Conservation (phyloP, 2,113 vertebrate species). For the Channa argus region DNA sequence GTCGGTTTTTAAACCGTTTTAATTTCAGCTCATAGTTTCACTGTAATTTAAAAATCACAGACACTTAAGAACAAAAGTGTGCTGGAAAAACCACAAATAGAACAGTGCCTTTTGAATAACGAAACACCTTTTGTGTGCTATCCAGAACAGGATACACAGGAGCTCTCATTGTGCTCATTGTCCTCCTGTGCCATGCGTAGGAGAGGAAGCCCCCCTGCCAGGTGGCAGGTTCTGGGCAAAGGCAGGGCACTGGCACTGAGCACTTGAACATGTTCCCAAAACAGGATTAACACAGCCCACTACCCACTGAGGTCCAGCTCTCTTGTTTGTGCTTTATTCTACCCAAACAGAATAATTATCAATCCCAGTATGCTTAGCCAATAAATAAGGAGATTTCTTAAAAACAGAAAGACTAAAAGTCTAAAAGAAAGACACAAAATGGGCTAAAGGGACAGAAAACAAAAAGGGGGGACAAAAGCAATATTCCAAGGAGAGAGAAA, state of each 20-base stretch:
- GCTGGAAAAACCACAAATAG: neutral
- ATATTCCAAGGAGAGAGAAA: constrained; percentile 72
- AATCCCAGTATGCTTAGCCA: constrained; percentile 29
- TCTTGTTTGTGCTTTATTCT: constrained; percentile 52
- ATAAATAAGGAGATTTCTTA: constrained; percentile 32
- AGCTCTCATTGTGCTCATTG: constrained; percentile 42
- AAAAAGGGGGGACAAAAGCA: constrained; percentile 27
- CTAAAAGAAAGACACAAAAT: constrained; percentile 41
- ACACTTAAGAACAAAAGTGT: neutral
- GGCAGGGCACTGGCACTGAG: constrained; percentile 67
- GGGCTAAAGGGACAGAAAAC: constrained; percentile 5
- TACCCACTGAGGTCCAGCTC: constrained; percentile 60
- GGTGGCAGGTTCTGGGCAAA: constrained; percentile 76
- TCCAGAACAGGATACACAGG: constrained; percentile 47
- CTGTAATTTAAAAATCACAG: constrained; percentile 8
- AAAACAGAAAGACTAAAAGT: constrained; percentile 18
- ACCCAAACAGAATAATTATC: constrained; percentile 63
- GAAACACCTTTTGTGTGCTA: constrained; percentile 33
- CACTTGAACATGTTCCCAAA: constrained; percentile 70
- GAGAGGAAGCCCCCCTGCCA: constrained; percentile 71
- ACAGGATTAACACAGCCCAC: constrained; percentile 74
- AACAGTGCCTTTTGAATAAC: constrained; percentile 8
- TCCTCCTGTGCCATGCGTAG: constrained; percentile 53
- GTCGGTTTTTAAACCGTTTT: constrained; percentile 1
- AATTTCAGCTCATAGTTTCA: constrained; percentile 11